Evolutionary conservation across 2,113 vertebrate species (phyloP), one percentile per base, ranked within the genome.

Genomic region (Cynoglossus semilaevis): DNA sequence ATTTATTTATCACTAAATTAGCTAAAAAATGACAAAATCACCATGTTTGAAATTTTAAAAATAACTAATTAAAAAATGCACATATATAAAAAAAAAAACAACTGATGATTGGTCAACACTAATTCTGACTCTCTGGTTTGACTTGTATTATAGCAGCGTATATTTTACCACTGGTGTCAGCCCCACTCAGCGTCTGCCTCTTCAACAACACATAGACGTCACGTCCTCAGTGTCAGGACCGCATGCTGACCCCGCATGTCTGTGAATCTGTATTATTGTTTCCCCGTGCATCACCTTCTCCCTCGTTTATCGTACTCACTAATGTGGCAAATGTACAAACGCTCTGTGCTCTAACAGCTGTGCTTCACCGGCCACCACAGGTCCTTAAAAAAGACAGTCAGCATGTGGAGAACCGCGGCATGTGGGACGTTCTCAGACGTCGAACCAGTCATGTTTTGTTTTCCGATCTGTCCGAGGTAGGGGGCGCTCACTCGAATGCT

Each of bases 391-490:
- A 82, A 85, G 87, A 82, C 53, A 56, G 67, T 59, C 80, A 67
- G 86, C 82, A 87, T 76, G 82, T 49, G 73, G 86, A 83, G 76
- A 63, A 79, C 68, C 82, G 66, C 52, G 85, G 87, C 87, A 87
- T 91, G 85, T 90, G 90, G 88, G 85, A 89, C 74, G 76, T 82
- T 79, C 85, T 91, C 60, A 87, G 78, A 79, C 77, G 77, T 18
- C 82, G 88, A 77, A 86, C 87, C 2, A 88, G 88, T 86, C 84
- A 85, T 75, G 73, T 80, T 83, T 78, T 91, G 72, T 88, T 90
- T 86, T 90, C 85, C 82, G 85, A 89, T 73, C 83, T 91, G 51
- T 52, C 72, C 8, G 87, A 90, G 86, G 90, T 88, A 90, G 84
- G 70, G 12, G 47, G 54, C 9, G 15, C 51, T 76, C 43, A 6